phyloP scores from a whole-genome alignment of 2,888 invertebrate species.

The Stenodema calcarata region DNA sequence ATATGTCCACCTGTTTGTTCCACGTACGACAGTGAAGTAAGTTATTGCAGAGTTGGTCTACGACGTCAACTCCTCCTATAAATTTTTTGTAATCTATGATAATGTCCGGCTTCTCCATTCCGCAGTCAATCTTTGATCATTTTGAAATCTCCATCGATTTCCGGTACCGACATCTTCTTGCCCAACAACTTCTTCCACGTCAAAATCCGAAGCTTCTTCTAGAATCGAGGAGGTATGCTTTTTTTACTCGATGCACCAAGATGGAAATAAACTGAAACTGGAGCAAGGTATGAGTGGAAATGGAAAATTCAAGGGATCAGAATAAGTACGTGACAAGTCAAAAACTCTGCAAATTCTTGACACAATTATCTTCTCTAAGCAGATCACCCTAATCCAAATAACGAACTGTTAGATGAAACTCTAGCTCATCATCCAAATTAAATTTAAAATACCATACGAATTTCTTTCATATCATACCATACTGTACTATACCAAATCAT shows the following conservation, averaged over 20 bases:
- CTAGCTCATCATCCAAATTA: no score
- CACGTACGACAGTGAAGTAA: background rate
- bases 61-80: slow-evolving; percentile 6
- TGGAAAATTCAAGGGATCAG: no score
- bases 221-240: background rate
- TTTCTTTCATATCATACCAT: no score
- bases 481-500: no score
- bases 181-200: background rate
- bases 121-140: slow-evolving; percentile 54
- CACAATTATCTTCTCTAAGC: no score
- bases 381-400: no score
- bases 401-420: no score
- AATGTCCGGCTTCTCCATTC: slow-evolving; percentile 55
- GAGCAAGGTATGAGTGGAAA: no score
- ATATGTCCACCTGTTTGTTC: background rate
- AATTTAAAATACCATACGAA: no score
- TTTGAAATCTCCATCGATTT: slow-evolving; percentile 46
- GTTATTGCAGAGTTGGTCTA: background rate
- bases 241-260: background rate
- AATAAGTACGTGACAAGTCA: no score
- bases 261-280: no score
- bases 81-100: background rate
- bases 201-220: background rate
- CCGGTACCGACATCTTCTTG: background rate
- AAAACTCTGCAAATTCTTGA: no score